Base-by-base conservation (phyloP, 37 sponge, comb jelly and placozoan genomes). In the Dysidea cf. avara region DNA sequence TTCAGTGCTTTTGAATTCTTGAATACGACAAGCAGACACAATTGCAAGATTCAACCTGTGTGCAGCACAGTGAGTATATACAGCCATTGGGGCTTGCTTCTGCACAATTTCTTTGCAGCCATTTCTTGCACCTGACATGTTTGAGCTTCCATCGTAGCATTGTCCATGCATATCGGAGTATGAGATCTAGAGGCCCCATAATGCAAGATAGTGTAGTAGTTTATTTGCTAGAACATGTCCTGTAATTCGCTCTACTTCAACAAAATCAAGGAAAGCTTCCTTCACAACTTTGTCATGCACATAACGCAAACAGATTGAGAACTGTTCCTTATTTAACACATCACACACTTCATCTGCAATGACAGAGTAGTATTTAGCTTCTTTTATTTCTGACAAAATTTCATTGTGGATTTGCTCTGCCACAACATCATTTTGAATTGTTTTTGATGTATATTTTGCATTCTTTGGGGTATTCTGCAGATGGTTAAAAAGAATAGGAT, bases 361-460 rank as follows among this genome's bases (percentile, higher is more conserved):
- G 29, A 84, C 38, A 17, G 86, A 72, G 43, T 53, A 84, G 47
- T 46, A 86, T 33, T 56, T 86, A 28, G 69, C 76, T 16, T 37
- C 3, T 53, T 75, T 75, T 17, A 68, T 61, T 36, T 82, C 69
- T 26, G 20, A 34, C 24, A 71, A 16, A 28, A 79, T 72, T 13
- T 65, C 65, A 3, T 6, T 40, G 29, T 56, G 73, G 31, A 81
- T 81, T 14, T 54, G 20, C 17, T 61, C 7, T 1, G 71, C 81
- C 13, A 53, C 43, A 25, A 81, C 66, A 47, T 38, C 59, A 24
- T 81, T 87, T 75, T 87, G 81, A 24, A 82, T 87, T 7, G 88
- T 87, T 39, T 87, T 87, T 2, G 88, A 87, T 33, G 88, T 87
- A 43, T 81, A 81, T 18, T 58, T 46, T 20, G 88, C 88, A 82